Evolutionary conservation across 64 coral and sea anemone species (phyloP).

Genomic region (Montipora capricornis): DNA sequence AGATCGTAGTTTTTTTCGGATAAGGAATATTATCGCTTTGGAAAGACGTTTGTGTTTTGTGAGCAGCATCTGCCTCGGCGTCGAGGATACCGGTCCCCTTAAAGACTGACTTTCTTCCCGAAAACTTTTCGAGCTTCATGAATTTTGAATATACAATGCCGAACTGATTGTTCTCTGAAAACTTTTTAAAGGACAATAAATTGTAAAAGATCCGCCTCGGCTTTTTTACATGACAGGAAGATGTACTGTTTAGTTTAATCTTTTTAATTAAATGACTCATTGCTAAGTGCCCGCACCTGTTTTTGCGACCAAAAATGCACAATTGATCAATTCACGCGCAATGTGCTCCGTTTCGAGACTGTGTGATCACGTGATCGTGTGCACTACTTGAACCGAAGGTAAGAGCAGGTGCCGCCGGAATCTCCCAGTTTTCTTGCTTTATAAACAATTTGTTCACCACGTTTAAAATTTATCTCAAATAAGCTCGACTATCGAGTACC

Average conservation of each 20-base stretch:
- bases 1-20: neutral
- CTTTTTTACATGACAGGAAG: neutral
- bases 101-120: neutral
- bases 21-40: neutral
- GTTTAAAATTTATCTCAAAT: too few relatives aligned
- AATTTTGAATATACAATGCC: too few relatives aligned
- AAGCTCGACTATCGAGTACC: too few relatives aligned
- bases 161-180: neutral
- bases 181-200: neutral
- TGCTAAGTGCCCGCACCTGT: conserved; percentile 24
- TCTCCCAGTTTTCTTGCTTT: neutral
- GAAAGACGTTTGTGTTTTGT: neutral
- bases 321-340: conserved; percentile 1
- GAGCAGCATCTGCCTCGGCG: neutral
- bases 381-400: too few relatives aligned
- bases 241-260: neutral
- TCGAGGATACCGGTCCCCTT: neutral
- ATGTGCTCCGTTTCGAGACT: neutral
- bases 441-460: too few relatives aligned
- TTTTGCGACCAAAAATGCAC: neutral
- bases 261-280: conserved; percentile 5
- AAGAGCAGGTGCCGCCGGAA: neutral
- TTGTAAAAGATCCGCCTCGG: neutral
- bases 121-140: too few relatives aligned
- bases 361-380: neutral